phyloP scores from a whole-genome alignment of 2,113 vertebrate genomes.

The Furnarius figulus region DNA sequence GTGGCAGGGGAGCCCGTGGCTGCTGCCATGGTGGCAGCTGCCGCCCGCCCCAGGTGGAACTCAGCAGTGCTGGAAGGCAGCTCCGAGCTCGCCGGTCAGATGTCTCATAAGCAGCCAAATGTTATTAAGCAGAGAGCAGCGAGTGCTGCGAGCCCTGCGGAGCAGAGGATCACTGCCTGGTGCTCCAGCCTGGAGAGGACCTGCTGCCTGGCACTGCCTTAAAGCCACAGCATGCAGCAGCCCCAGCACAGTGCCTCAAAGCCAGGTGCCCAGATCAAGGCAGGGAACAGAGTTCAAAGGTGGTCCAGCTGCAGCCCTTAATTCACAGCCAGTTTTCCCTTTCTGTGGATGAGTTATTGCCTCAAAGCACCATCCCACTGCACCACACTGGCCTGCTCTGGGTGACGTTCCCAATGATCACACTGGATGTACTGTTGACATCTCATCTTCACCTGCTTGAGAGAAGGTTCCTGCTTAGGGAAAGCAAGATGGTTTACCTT shows the following conservation, averaged over 20 bases:
- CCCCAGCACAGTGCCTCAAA: fast-evolving
- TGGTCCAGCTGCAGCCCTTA: neutral
- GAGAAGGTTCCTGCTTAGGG: fast-evolving
- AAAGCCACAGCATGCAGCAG: constrained; percentile 3
- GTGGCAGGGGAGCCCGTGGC: constrained; percentile 36
- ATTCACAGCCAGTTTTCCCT: neutral
- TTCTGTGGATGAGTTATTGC: fast-evolving
- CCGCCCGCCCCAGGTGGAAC: neutral
- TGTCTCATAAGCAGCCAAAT: neutral
- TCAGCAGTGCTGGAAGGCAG: neutral
- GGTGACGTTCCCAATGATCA: fast-evolving
- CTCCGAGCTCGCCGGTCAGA: neutral
- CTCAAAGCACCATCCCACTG: fast-evolving
- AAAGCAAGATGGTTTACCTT: neutral
- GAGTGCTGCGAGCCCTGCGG: neutral
- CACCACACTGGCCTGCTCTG: fast-evolving
- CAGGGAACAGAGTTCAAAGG: neutral
- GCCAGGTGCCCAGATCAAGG: neutral
- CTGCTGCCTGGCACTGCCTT: constrained; percentile 2
- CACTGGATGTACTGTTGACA: fast-evolving
- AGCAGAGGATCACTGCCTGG: neutral
- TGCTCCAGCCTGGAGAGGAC: neutral
- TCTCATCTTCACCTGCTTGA: neutral
- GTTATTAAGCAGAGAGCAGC: neutral
- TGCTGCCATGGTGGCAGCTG: constrained; percentile 62